A percentile compares a stretch with the other conserved stretches of the same genome.
These are phyloP conservation scores for Galendromus occidentalis DNA, from an alignment of 1,140 invertebrate species.

Conservation along the genomic window DNA sequence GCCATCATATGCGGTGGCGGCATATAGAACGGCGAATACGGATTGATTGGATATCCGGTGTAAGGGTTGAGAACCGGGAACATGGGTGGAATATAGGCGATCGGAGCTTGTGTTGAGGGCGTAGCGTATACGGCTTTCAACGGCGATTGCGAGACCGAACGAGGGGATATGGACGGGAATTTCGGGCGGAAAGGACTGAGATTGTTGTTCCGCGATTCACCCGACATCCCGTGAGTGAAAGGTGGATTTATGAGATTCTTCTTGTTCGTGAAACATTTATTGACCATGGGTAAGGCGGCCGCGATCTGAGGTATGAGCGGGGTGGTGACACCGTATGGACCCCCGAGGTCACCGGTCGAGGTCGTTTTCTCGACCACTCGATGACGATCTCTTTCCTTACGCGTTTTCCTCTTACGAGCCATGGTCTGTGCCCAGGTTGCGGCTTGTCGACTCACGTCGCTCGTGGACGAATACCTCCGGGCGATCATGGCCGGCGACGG, in stretches of 20 bases:
- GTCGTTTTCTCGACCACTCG: not conserved
- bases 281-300: too few relatives aligned
- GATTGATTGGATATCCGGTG: not conserved
- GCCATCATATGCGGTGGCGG: not conserved
- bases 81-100: too few relatives aligned
- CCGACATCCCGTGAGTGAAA: slow-evolving; percentile 2
- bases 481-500: not conserved
- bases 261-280: not conserved
- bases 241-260: not conserved
- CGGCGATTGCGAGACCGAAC: too few relatives aligned
- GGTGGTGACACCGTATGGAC: too few relatives aligned
- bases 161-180: too few relatives aligned
- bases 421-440: not conserved
- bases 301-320: too few relatives aligned
- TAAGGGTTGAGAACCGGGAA: not conserved
- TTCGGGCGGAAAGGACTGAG: not conserved
- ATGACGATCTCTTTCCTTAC: not conserved
- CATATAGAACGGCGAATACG: not conserved
- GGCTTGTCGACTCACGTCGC: not conserved
- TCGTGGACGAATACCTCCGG: not conserved
- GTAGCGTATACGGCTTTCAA: too few relatives aligned
- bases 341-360: not conserved
- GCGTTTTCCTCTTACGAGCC: not conserved
- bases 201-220: not conserved
- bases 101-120: too few relatives aligned